phyloP scores from a whole-genome alignment of 1,140 invertebrate species.

The Microplitis demolitor region DNA sequence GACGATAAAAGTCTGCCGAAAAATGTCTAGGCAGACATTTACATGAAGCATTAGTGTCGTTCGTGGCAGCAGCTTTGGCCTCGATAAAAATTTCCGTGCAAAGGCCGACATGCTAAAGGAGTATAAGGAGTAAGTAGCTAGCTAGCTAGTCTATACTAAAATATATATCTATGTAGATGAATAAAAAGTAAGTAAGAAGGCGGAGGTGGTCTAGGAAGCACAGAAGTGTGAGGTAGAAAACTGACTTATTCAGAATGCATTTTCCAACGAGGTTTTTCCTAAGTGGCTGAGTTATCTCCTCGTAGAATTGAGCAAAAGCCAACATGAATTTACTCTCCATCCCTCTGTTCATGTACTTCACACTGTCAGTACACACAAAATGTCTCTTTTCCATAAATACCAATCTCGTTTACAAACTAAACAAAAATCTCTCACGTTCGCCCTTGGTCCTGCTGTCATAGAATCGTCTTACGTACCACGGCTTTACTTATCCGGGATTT shows the following conservation, averaged over 20 bases:
- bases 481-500: too few species aligned
- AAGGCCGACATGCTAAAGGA: not conserved
- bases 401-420: too few species aligned
- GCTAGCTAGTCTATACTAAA: not conserved
- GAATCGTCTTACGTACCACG: too few species aligned
- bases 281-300: slow-evolving; percentile 24
- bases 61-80: not conserved
- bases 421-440: too few species aligned
- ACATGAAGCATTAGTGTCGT: slow-evolving; percentile 23
- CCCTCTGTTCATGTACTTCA: not conserved
- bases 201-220: not conserved
- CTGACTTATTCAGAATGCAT: slow-evolving; percentile 27
- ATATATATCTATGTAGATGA: not conserved
- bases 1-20: not conserved
- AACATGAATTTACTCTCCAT: slow-evolving; percentile 1
- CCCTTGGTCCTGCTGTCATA: too few species aligned
- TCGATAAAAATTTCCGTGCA: not conserved
- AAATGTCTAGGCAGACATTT: slow-evolving; percentile 17
- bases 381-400: too few species aligned
- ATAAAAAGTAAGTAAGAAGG: not conserved
- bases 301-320: slow-evolving; percentile 5
- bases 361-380: not conserved
- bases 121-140: not conserved
- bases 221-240: slow-evolving; percentile 5
- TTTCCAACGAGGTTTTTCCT: slow-evolving; percentile 21